Evolutionary conservation across 2,113 vertebrate genomes (phyloP).

Genomic region (Aptenodytes patagonicus): DNA sequence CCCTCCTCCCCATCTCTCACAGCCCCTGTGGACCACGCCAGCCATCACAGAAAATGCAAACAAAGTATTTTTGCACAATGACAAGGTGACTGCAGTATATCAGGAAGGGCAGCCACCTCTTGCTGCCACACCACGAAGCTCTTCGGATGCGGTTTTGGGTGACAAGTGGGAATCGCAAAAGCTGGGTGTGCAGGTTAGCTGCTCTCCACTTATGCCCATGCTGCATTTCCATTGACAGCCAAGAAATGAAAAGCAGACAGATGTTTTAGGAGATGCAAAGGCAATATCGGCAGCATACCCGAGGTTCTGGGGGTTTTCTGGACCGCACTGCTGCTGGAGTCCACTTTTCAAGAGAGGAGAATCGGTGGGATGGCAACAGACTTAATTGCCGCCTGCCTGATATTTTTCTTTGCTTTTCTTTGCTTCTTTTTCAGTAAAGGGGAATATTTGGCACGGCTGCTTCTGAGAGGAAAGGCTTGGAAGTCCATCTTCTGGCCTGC

Average conservation of each 20-base stretch:
- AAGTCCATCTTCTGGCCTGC: not conserved
- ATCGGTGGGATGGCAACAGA: not conserved
- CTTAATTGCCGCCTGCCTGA: not conserved
- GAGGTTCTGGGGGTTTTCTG: not conserved
- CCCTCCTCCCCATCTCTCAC: not conserved
- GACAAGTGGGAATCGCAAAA: not conserved
- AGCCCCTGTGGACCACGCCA: not conserved
- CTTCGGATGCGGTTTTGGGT: not conserved
- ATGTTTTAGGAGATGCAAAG: not conserved
- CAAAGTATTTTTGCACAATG: not conserved
- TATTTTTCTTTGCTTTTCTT: not conserved
- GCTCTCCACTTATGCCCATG: not conserved
- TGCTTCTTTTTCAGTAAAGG: not conserved
- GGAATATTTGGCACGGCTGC: not conserved
- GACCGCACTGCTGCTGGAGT: not conserved
- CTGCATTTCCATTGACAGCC: not conserved
- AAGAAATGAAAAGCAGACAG: not conserved
- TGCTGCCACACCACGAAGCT: not conserved
- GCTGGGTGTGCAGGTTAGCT: not conserved
- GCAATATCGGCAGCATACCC: not conserved
- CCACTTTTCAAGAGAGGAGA: not conserved
- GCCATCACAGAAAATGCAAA: not conserved
- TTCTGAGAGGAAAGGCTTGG: not conserved
- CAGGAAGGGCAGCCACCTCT: not conserved
- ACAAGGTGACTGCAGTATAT: not conserved